Percentiles rank a stretch among this genome's conserved stretches.
phyloP scores from a whole-genome alignment of 64 coral and sea anemone genomes.

The Dendronephthya gigantea region DNA sequence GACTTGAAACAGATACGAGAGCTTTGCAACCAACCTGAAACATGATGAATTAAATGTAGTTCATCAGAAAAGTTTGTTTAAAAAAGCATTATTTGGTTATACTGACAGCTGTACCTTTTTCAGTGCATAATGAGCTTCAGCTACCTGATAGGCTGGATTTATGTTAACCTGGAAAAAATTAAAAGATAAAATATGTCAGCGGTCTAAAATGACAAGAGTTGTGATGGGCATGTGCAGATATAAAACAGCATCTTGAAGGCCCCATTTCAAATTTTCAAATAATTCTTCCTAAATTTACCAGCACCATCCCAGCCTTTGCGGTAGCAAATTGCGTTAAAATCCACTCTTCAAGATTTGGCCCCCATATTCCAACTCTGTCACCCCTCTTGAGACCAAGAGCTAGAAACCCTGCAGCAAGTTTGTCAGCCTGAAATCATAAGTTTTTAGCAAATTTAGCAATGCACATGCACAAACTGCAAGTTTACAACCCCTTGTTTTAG shows the following conservation, averaged over 20 bases:
- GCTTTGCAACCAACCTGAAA: slow-evolving; percentile 91
- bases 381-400: slow-evolving; percentile 73
- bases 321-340: slow-evolving; percentile 91
- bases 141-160: slow-evolving; percentile 81
- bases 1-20: slow-evolving; percentile 53
- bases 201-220: too few species aligned
- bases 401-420: slow-evolving; percentile 72
- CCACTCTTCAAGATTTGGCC: slow-evolving; percentile 87
- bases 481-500: too few species aligned
- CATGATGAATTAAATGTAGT: neutral
- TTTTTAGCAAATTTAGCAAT: too few species aligned
- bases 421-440: slow-evolving; percentile 39
- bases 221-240: too few species aligned
- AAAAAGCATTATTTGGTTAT: neutral
- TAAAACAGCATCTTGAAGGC: neutral
- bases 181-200: neutral
- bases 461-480: neutral
- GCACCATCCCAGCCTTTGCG: slow-evolving; percentile 70
- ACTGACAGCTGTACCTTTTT: slow-evolving; percentile 55
- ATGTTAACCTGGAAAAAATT: slow-evolving; percentile 65
- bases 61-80: neutral
- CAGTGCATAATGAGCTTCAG: slow-evolving; percentile 78
- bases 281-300: slow-evolving; percentile 52
- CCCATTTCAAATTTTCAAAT: too few species aligned
- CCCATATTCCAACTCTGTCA: slow-evolving; percentile 92